phyloP scores from a whole-genome alignment of 2,797 vertebrate genomes.

The Babyrousa celebensis region DNA sequence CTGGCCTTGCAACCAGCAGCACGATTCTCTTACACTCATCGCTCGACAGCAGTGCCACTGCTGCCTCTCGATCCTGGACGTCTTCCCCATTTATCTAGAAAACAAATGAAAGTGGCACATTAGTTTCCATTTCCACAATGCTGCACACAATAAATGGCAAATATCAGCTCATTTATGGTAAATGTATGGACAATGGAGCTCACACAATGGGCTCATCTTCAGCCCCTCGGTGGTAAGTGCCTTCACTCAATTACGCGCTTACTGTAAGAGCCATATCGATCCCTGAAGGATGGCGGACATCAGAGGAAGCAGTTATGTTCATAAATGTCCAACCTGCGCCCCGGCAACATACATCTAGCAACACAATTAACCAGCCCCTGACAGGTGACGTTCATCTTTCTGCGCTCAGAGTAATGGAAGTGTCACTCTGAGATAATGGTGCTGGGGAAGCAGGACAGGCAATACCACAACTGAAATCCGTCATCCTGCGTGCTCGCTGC shows the following conservation, averaged over 20 bases:
- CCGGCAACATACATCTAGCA: conserved; percentile 95
- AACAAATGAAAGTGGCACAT: conserved; percentile 91
- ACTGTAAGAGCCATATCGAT: conserved; percentile 93
- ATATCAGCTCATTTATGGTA: conserved; percentile 91
- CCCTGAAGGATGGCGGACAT: conserved; percentile 93
- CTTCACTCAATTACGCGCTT: conserved; percentile 92
- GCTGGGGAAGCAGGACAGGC: conserved; percentile 92
- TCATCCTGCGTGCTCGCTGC: conserved; percentile 90
- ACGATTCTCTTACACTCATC: conserved; percentile 96
- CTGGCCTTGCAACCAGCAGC: conserved; percentile 96
- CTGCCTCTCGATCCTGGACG: conserved; percentile 96
- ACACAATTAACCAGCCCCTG: conserved; percentile 98
- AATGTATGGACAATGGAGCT: conserved; percentile 91
- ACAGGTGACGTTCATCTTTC: conserved; percentile 98
- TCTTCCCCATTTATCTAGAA: conserved; percentile 98
- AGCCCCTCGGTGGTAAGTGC: conserved; percentile 91
- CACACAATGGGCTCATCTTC: conserved; percentile 90
- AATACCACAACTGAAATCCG: conserved; percentile 92
- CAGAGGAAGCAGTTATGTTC: conserved; percentile 94
- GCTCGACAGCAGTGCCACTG: conserved; percentile 95
- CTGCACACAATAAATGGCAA: conserved; percentile 91
- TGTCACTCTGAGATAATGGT: conserved; percentile 97
- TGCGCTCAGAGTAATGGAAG: conserved; percentile 97
- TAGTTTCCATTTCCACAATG: conserved; percentile 92
- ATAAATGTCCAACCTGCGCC: conserved; percentile 94